Evolutionary conservation across 2,797 vertebrate genomes (phyloP).

Genomic region (Odontamblyopus lacepedii): DNA sequence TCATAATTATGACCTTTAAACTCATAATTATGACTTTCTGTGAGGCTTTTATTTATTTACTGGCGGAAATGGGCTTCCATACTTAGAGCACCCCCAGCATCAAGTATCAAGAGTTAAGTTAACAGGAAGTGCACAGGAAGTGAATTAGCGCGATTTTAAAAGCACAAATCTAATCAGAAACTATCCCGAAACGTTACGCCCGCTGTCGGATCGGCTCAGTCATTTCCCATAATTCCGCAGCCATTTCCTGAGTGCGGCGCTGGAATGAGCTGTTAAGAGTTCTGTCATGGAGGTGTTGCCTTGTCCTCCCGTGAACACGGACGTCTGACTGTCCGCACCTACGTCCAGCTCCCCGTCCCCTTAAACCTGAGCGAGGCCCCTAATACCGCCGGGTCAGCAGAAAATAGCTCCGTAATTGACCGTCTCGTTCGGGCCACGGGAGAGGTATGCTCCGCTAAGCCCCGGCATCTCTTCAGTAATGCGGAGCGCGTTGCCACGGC

Average conservation of each 20-base stretch:
- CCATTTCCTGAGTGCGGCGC: neutral
- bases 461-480: conserved; percentile 36
- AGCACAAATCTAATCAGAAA: too few relatives aligned
- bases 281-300: neutral
- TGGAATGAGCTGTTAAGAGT: conserved; percentile 13
- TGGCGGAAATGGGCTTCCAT: too few relatives aligned
- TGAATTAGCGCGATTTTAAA: too few relatives aligned
- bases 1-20: too few relatives aligned
- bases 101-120: too few relatives aligned
- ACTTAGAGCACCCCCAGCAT: too few relatives aligned
- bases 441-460: conserved; percentile 48
- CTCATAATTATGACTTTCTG: too few relatives aligned
- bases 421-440: conserved; percentile 47
- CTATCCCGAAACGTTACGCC: too few relatives aligned
- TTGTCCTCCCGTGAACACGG: conserved; percentile 13
- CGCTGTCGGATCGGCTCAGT: neutral
- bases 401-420: conserved; percentile 76
- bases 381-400: conserved; percentile 58
- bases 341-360: neutral
- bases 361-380: conserved; percentile 39
- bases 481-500: conserved; percentile 46
- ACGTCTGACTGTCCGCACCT: conserved; percentile 20
- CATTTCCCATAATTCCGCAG: conserved; percentile 15
- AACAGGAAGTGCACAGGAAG: too few relatives aligned
- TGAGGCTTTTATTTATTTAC: too few relatives aligned